Evolutionary conservation across 2,888 invertebrate genomes (phyloP).

Genomic region (Pelosia muscerda): DNA sequence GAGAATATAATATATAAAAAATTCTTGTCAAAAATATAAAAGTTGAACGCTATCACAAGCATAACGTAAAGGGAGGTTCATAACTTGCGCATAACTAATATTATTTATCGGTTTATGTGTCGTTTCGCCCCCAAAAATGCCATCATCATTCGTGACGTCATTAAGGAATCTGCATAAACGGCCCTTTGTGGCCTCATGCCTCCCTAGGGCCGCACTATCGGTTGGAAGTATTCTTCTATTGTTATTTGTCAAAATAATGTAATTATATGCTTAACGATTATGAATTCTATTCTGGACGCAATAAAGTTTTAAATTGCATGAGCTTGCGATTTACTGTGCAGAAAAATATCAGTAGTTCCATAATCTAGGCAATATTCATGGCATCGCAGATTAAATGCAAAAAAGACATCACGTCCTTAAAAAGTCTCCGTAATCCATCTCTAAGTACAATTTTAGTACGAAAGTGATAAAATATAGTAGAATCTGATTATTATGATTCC

Average conservation of each 20-base stretch:
- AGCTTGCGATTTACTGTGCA: neutral
- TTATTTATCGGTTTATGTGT: constrained; percentile 47
- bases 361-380: no score
- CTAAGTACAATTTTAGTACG: no score
- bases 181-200: constrained; percentile 68
- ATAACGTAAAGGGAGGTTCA: constrained; percentile 3
- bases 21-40: neutral
- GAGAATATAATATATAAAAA: no score
- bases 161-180: constrained; percentile 79
- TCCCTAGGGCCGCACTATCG: constrained; percentile 60
- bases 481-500: no score
- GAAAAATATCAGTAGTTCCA: constrained; percentile 21
- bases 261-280: constrained; percentile 11
- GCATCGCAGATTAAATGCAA: no score
- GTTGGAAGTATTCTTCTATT: constrained; percentile 23
- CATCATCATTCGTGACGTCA: constrained; percentile 41
- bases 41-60: neutral
- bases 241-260: constrained; percentile 31
- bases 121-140: constrained; percentile 22
- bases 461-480: no score
- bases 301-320: constrained; percentile 38
- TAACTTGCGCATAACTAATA: constrained; percentile 44
- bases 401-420: no score
- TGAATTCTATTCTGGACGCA: neutral
- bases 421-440: no score